phyloP scores from a whole-genome alignment of 1,140 invertebrate genomes.

The Eriocheir sinensis region DNA sequence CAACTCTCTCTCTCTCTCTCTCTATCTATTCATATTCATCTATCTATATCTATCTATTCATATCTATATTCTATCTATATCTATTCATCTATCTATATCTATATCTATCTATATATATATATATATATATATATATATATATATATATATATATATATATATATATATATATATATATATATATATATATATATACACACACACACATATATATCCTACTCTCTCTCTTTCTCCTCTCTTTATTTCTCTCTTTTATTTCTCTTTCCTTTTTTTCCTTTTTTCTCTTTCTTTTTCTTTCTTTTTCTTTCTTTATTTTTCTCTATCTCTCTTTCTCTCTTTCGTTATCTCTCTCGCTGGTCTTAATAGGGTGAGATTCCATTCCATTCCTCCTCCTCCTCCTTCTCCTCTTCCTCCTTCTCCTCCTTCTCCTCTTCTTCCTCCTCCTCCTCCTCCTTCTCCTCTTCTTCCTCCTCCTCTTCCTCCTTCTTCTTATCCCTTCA shows the following conservation, averaged over 20 bases:
- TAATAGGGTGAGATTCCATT: not conserved
- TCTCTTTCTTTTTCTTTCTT: slow-evolving; percentile 10
- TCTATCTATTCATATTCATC: not conserved
- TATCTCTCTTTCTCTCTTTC: slow-evolving; percentile 12
- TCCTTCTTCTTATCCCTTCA: not conserved
- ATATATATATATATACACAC: slow-evolving; percentile 9
- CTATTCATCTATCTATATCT: not conserved
- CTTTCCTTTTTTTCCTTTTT: not conserved
- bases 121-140: slow-evolving; percentile 28
- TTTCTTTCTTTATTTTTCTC: slow-evolving; percentile 11
- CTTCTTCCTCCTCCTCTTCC: not conserved
- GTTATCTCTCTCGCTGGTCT: not conserved
- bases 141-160: slow-evolving; percentile 28
- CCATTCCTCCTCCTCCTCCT: not conserved
- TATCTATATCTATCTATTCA: not conserved
- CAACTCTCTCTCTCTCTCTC: not conserved
- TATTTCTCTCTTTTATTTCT: not conserved
- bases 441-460: not conserved
- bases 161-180: slow-evolving; percentile 1
- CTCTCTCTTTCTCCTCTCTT: too few relatives aligned
- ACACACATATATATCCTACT: not conserved
- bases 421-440: not conserved
- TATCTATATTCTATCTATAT: not conserved
- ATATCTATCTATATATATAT: not conserved
- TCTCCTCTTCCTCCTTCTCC: too few relatives aligned